Base-by-base conservation (phyloP, 2,888 invertebrate genomes). In the Drosophila atripex region DNA sequence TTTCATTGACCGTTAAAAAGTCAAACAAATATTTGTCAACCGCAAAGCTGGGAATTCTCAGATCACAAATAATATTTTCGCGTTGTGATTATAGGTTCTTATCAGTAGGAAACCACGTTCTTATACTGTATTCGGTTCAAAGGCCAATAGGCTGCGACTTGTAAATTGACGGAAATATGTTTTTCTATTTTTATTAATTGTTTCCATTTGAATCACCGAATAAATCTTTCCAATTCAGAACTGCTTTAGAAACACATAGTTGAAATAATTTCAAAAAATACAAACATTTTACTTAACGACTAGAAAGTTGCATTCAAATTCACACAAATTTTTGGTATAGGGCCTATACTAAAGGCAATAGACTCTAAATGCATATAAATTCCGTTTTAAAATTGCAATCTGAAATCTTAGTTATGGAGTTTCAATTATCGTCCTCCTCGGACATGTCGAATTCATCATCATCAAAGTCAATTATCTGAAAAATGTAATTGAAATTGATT, bases 381-480 rank as follows among this genome's bases (percentile, higher is more conserved):
- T 35, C 35, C 35, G 6, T 2, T 7, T n/a, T 14, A 5, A 35
- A n/a, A 35, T 14, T 35, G 14, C 14, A n/a, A 35, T 12, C 4
- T 32, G 11, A 12, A 32, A 12, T 32, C 9, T 9, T 7, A 3
- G 5, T 43, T n/a, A 23, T 23, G 1, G 7, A 18, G 1, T 23
- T 16, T 41, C 71, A 69, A 16, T 73, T 61, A 1, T 68, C 80
- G 11, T 86, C 89, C 28, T 84, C 78, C 35, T 90, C 90, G 14
- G 89, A 86, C 25, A 89, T 58, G 51, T 90, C 91, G 43, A 90
- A 88, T 52, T 90, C 88, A 7, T 89, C 89, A 53, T 91, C 91
- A 73, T 89, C 88, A 65, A 89, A 91, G 66, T 91, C 91, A 23
- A 91, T 91, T 35, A 91, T 90, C 91, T 91, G 71, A 7, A 77